Conservation (phyloP, 2,797 vertebrate species). For the Melopsittacus undulatus region DNA sequence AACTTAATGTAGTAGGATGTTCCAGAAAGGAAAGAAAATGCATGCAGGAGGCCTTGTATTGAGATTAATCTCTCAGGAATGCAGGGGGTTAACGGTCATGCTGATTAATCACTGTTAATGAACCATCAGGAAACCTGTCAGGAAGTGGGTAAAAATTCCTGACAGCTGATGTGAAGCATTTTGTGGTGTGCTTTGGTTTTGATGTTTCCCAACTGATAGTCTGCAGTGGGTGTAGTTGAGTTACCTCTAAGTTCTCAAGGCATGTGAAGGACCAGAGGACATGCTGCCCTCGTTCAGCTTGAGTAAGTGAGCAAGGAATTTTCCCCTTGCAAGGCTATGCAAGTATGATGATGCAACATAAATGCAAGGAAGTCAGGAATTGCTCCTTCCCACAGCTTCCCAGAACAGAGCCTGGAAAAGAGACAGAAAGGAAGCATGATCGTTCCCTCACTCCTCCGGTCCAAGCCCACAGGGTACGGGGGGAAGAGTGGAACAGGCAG, state of each 20-base stretch:
- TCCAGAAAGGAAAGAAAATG: slow-evolving; percentile 70
- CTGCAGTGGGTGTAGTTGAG: neutral
- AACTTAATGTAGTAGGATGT: slow-evolving; percentile 60
- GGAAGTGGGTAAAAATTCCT: slow-evolving; percentile 77
- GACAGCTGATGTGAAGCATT: slow-evolving; percentile 62
- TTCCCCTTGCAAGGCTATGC: neutral
- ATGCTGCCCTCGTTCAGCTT: neutral
- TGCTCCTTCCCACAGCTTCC: neutral
- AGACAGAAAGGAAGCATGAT: neutral
- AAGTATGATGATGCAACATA: rapidly evolving
- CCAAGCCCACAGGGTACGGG: neutral
- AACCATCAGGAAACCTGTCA: slow-evolving; percentile 73
- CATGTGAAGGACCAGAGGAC: neutral
- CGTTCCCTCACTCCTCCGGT: neutral
- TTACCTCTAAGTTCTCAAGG: slow-evolving; percentile 28
- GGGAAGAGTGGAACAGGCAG: neutral
- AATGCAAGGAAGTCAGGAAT: neutral
- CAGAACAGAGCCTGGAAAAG: neutral
- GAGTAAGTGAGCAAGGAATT: neutral
- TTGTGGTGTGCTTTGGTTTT: slow-evolving; percentile 50
- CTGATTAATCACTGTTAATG: slow-evolving; percentile 71
- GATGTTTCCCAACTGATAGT: slow-evolving; percentile 54
- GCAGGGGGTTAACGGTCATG: slow-evolving; percentile 73
- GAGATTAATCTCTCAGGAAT: slow-evolving; percentile 78
- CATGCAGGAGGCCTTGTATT: slow-evolving; percentile 59